Percentiles rank a stretch among this genome's conserved stretches.
Evolutionary conservation across 30 jellyfish, hydroid and myxozoan genomes (phyloP).

Genomic region (Hydra vulgaris): DNA sequence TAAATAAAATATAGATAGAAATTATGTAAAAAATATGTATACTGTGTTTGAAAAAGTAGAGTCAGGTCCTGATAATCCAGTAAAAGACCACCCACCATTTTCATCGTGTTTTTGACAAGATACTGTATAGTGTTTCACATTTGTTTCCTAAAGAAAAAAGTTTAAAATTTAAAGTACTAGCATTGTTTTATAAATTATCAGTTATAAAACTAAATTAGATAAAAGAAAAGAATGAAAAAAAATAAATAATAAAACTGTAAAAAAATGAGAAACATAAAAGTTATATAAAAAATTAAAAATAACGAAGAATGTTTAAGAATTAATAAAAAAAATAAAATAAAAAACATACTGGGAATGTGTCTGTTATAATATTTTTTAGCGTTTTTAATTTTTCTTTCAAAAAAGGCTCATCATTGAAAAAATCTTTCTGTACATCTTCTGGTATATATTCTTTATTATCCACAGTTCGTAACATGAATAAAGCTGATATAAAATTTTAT

Average conservation of each 20-base stretch:
- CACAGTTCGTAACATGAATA: slow-evolving; percentile 45
- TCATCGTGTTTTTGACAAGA: not conserved
- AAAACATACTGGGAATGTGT: slow-evolving; percentile 42
- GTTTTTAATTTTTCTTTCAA: slow-evolving; percentile 25
- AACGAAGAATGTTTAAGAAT: not conserved
- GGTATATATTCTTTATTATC: slow-evolving; percentile 33
- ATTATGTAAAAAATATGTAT: not conserved
- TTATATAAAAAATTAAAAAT: not conserved
- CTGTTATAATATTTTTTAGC: slow-evolving; percentile 19
- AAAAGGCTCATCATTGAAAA: slow-evolving; percentile 27
- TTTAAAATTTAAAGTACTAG: too few species aligned
- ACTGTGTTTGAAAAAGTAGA: slow-evolving; percentile 21
- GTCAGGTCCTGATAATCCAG: slow-evolving; percentile 26
- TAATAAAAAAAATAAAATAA: not conserved
- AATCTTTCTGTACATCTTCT: slow-evolving; percentile 28
- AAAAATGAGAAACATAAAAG: not conserved
- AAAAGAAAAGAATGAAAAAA: too few species aligned
- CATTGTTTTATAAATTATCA: too few species aligned
- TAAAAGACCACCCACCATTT: slow-evolving; percentile 1
- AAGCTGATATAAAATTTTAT: too few species aligned
- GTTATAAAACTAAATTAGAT: too few species aligned
- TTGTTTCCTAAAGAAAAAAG: slow-evolving; percentile 13
- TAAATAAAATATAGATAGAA: not conserved
- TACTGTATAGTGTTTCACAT: slow-evolving; percentile 25
- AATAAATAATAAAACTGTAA: too few species aligned